Percentiles rank a stretch among this genome's conserved stretches.
Conservation (phyloP, 2,113 vertebrate species). For the Ammospiza caudacuta region DNA sequence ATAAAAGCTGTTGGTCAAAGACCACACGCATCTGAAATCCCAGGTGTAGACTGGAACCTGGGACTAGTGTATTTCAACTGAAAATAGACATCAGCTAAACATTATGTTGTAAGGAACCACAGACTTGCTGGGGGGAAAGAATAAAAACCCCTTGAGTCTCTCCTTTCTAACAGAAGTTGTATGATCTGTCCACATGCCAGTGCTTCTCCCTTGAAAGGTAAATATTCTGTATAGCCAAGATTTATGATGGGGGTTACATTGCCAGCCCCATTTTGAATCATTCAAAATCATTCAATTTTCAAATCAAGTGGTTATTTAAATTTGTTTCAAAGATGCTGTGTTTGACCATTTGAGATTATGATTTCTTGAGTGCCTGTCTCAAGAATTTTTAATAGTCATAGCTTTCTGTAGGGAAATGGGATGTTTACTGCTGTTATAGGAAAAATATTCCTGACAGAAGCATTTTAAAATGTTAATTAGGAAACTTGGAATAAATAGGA, state of each 20-base stretch:
- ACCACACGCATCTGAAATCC: neutral
- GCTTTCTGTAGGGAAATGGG: neutral
- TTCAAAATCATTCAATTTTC: neutral
- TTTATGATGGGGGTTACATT: neutral
- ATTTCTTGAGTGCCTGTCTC: neutral
- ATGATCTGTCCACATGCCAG: neutral
- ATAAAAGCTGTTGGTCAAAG: neutral
- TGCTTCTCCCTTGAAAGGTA: neutral
- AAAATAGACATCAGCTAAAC: neutral
- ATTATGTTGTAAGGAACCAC: neutral
- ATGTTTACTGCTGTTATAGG: neutral
- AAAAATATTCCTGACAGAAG: neutral
- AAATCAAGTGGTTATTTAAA: neutral
- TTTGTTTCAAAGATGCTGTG: neutral
- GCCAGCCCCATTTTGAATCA: neutral
- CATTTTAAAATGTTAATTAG: constrained; percentile 41
- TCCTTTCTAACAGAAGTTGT: neutral
- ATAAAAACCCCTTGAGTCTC: neutral
- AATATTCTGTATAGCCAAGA: neutral
- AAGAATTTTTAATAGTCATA: neutral
- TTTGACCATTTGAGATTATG: neutral
- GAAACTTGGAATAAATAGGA: constrained; percentile 8
- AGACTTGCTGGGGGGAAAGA: neutral
- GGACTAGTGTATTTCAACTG: neutral
- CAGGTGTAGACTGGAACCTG: neutral